These are phyloP conservation scores for Dinomys branickii DNA, from an alignment of 2,113 vertebrate species.

Conservation along the genomic window DNA sequence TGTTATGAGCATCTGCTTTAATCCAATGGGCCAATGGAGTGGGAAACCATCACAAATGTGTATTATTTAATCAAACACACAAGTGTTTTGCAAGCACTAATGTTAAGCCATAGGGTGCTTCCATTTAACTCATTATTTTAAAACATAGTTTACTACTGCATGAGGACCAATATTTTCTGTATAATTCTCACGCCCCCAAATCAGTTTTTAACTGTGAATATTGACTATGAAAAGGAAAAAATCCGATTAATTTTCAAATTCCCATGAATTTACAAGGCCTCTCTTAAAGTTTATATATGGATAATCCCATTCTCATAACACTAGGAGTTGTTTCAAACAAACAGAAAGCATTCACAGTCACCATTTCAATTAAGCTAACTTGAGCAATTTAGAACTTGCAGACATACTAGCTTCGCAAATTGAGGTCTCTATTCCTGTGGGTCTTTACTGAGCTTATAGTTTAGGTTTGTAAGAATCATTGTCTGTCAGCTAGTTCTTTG, in stretches of 20 bases:
- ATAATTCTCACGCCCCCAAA: not conserved
- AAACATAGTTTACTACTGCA: not conserved
- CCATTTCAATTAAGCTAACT: constrained; percentile 62
- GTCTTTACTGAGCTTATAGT: constrained; percentile 34
- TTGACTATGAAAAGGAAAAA: not conserved
- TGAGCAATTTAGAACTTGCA: constrained; percentile 46
- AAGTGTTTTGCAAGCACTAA: not conserved
- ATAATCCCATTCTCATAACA: constrained; percentile 26
- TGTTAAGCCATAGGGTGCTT: not conserved
- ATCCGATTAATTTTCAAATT: not conserved
- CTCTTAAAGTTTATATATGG: not conserved
- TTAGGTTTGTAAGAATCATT: constrained; percentile 58
- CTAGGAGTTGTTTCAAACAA: constrained; percentile 28
- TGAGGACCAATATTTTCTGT: not conserved
- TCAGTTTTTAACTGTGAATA: not conserved
- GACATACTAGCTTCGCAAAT: constrained; percentile 47
- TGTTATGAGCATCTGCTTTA: not conserved
- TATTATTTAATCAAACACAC: not conserved
- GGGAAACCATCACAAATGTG: not conserved
- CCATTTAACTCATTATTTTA: constrained; percentile 30
- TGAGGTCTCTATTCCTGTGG: constrained; percentile 1
- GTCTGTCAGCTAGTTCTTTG: constrained; percentile 32
- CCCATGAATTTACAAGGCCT: not conserved
- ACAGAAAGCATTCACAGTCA: constrained; percentile 20
- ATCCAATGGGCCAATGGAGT: not conserved